phyloP scores from a whole-genome alignment of 2,113 vertebrate species.

The Pseudonaja textilis region DNA sequence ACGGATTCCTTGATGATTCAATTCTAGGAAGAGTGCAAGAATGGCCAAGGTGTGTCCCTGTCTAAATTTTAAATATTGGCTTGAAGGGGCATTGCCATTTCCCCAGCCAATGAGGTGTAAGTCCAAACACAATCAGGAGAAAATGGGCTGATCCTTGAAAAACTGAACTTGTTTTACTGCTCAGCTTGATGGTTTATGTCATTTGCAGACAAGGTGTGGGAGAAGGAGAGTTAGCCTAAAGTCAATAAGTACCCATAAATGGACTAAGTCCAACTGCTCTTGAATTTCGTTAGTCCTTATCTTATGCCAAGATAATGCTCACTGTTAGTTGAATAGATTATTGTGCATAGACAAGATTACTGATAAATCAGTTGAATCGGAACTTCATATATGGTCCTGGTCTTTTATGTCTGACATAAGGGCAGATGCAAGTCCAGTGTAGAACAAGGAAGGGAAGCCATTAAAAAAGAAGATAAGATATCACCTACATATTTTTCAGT shows the following conservation, averaged over 20 bases:
- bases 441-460: neutral
- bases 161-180: neutral
- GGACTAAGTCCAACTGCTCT: neutral
- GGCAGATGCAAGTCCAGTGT: neutral
- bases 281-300: neutral
- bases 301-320: neutral
- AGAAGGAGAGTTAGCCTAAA: neutral
- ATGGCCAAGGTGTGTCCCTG: neutral
- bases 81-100: neutral
- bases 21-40: neutral
- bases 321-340: neutral
- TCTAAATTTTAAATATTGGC: neutral
- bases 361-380: neutral
- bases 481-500: neutral
- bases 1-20: neutral
- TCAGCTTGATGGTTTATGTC: neutral
- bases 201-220: neutral
- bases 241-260: neutral
- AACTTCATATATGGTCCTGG: neutral
- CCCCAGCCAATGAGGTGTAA: neutral
- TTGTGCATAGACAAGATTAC: neutral
- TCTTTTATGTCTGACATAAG: neutral
- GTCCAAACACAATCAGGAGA: neutral
- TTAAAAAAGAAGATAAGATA: neutral
- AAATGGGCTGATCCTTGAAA: neutral